phyloP scores from a whole-genome alignment of 2,113 vertebrate genomes.

The Smithornis capensis region DNA sequence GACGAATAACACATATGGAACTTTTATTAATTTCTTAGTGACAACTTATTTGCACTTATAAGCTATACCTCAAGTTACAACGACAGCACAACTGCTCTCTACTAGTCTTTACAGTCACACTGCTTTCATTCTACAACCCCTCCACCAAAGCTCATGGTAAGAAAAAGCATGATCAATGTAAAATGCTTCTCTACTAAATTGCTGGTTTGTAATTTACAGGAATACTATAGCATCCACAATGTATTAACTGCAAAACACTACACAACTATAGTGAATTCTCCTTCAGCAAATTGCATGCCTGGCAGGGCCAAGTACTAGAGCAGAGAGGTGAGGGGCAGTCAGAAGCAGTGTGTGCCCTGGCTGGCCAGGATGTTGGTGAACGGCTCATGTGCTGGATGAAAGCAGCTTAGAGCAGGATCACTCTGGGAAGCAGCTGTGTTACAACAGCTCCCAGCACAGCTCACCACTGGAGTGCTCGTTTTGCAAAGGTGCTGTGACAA shows the following conservation, averaged over 20 bases:
- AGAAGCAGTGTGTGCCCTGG: rapidly evolving
- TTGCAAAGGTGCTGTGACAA: background rate
- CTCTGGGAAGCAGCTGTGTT: background rate
- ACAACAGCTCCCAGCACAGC: background rate
- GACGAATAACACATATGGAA: background rate
- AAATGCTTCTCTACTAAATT: background rate
- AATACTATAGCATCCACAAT: background rate
- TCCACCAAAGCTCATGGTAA: background rate
- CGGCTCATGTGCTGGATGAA: background rate
- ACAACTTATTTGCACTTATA: background rate
- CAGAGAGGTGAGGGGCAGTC: background rate
- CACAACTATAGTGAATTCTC: background rate
- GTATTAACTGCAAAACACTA: background rate
- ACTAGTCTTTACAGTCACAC: background rate
- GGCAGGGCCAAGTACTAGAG: background rate
- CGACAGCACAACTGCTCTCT: background rate
- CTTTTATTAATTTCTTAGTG: background rate
- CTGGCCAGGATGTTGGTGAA: background rate
- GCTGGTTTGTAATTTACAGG: background rate
- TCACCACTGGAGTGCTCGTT: rapidly evolving
- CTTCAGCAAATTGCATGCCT: background rate
- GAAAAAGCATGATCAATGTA: background rate
- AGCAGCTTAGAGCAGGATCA: background rate
- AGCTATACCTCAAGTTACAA: background rate
- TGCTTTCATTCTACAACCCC: background rate